Evolutionary conservation across 1,140 invertebrate species (phyloP).

Genomic region (Caerostris extrusa): DNA sequence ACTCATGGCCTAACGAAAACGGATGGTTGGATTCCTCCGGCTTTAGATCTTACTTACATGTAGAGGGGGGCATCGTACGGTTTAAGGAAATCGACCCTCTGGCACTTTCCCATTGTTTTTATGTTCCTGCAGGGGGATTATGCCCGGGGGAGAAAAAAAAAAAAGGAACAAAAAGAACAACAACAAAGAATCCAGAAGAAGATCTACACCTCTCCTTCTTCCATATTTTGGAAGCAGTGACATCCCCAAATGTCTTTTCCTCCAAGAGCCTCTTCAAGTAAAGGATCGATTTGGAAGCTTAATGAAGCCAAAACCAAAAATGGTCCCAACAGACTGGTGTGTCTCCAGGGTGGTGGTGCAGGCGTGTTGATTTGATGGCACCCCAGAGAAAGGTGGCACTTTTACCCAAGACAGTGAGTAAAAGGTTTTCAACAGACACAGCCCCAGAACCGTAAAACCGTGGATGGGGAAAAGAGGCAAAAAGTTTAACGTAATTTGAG

Average conservation of each 20-base stretch:
- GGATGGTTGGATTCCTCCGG: background rate
- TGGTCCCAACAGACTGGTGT: background rate
- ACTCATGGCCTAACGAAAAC: slow-evolving; percentile 24
- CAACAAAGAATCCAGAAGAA: background rate
- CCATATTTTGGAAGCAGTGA: background rate
- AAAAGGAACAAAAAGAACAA: background rate
- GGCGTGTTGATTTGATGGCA: too few relatives aligned
- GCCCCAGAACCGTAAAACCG: background rate
- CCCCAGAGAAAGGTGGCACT: too few relatives aligned
- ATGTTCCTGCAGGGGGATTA: slow-evolving; percentile 53
- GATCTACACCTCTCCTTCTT: background rate
- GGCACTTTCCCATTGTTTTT: slow-evolving; percentile 47
- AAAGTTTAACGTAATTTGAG: slow-evolving; percentile 35
- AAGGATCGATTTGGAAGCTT: background rate
- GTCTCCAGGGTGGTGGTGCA: too few relatives aligned
- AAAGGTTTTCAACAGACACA: background rate
- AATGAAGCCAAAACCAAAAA: slow-evolving; percentile 47
- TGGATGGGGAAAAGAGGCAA: background rate
- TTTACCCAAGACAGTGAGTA: background rate
- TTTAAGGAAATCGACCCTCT: slow-evolving; percentile 28
- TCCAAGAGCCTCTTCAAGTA: background rate
- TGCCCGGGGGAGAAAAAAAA: background rate
- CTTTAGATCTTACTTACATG: background rate
- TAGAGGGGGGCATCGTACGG: background rate
- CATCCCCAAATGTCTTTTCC: background rate